phyloP scores from a whole-genome alignment of 2,797 vertebrate genomes.

The Clarias pachynema region DNA sequence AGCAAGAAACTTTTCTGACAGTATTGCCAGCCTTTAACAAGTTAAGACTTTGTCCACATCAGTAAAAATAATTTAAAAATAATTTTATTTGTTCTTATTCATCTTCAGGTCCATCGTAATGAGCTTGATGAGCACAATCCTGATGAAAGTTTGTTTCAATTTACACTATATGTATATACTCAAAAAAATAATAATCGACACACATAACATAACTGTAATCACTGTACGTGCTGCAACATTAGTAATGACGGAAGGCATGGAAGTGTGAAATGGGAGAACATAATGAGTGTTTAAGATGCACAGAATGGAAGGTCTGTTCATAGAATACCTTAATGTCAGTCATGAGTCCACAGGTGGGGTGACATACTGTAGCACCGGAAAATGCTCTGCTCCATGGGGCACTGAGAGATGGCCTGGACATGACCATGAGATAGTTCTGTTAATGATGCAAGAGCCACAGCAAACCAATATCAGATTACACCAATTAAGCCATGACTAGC shows the following conservation, averaged over 20 bases:
- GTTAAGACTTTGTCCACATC: slow-evolving; percentile 45
- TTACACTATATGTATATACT: background rate
- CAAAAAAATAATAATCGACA: background rate
- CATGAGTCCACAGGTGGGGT: slow-evolving; percentile 53
- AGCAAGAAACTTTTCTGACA: slow-evolving; percentile 40
- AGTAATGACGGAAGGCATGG: background rate
- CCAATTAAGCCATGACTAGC: slow-evolving; percentile 34
- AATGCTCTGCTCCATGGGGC: slow-evolving; percentile 15
- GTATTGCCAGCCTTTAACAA: slow-evolving; percentile 46
- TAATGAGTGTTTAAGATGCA: slow-evolving; percentile 17
- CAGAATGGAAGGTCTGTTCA: slow-evolving; percentile 31
- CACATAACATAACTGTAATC: background rate
- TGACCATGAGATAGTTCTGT: slow-evolving; percentile 24
- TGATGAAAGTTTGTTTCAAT: background rate
- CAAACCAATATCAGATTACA: slow-evolving; percentile 33
- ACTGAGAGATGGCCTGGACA: slow-evolving; percentile 6
- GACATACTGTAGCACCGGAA: slow-evolving; percentile 47
- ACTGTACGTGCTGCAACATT: background rate
- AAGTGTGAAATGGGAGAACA: slow-evolving; percentile 30
- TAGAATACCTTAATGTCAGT: slow-evolving; percentile 39
- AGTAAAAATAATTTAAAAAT: slow-evolving; percentile 1
- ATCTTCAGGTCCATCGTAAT: background rate
- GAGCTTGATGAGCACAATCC: background rate
- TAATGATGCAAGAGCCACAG: slow-evolving; percentile 38
- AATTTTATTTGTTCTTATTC: background rate